These are phyloP conservation scores for Pantherophis alleghaniensis DNA, from an alignment of 2,797 vertebrate genomes.

Conservation along the genomic window DNA sequence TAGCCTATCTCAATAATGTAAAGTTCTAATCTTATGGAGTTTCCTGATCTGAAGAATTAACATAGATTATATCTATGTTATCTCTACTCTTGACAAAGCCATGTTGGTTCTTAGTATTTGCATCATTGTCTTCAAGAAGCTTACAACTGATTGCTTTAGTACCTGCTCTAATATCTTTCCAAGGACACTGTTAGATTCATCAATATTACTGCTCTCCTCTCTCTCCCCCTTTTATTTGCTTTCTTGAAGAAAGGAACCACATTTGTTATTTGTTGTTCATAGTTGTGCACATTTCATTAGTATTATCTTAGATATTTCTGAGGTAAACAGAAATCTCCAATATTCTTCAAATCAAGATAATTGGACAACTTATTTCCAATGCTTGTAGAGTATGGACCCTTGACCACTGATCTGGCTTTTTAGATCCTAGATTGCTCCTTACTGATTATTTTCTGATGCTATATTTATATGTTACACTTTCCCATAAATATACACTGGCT, in stretches of 20 bases:
- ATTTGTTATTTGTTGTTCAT: not conserved
- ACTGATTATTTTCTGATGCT: not conserved
- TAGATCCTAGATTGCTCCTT: not conserved
- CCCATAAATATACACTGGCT: not conserved
- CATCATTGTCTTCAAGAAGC: not conserved
- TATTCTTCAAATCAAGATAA: not conserved
- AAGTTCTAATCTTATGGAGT: not conserved
- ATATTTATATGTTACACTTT: not conserved
- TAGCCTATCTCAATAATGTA: not conserved
- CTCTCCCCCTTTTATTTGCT: not conserved
- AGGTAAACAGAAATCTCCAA: not conserved
- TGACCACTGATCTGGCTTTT: not conserved
- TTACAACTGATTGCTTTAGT: not conserved
- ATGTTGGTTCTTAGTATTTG: not conserved
- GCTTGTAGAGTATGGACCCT: not conserved
- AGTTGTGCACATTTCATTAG: not conserved
- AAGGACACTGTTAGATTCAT: not conserved
- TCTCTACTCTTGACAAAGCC: not conserved
- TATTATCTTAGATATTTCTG: not conserved
- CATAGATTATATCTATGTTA: not conserved
- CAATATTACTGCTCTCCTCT: not conserved
- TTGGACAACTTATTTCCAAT: not conserved
- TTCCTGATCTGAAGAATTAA: not conserved
- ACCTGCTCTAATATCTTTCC: not conserved
- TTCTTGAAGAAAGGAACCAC: not conserved